Evolutionary conservation across 2,797 vertebrate genomes (phyloP).

Genomic region (Alfaro cultratus): DNA sequence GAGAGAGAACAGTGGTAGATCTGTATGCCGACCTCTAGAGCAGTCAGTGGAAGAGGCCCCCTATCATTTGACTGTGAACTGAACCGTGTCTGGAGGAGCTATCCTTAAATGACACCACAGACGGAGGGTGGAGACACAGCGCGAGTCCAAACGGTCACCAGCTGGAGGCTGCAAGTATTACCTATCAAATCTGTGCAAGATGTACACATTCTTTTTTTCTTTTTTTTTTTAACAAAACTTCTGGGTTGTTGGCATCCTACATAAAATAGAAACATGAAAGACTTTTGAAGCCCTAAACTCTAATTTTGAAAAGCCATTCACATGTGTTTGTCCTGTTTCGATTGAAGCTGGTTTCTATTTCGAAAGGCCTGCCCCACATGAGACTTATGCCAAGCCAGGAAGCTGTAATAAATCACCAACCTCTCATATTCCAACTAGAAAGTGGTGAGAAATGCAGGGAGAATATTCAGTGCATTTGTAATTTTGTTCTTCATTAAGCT

Average conservation of each 20-base stretch:
- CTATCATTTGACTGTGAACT: slow-evolving; percentile 65
- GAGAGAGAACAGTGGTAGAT: slow-evolving; percentile 51
- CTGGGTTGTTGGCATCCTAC: background rate
- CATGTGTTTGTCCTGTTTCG: background rate
- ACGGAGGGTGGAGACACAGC: slow-evolving; percentile 24
- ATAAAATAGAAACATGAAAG: slow-evolving; percentile 3
- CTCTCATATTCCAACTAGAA: background rate
- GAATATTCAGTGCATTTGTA: background rate
- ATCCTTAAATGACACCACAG: slow-evolving; percentile 63
- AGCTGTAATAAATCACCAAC: slow-evolving; percentile 5
- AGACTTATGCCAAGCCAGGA: background rate
- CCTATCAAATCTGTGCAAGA: background rate
- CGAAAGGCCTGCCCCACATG: background rate
- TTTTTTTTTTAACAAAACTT: background rate
- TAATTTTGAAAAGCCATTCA: background rate
- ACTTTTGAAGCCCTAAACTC: slow-evolving; percentile 1
- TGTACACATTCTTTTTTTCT: background rate
- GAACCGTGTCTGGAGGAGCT: slow-evolving; percentile 46
- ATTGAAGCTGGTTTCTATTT: slow-evolving; percentile 1
- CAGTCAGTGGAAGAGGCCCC: slow-evolving; percentile 53
- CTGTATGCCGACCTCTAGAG: slow-evolving; percentile 45
- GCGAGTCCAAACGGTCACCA: slow-evolving; percentile 13
- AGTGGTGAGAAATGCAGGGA: background rate
- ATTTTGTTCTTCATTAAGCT: background rate
- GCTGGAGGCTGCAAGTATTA: slow-evolving; percentile 16